These are phyloP conservation scores for Terrapene triunguis DNA, from an alignment of 2,113 vertebrate genomes.

Conservation along the genomic window DNA sequence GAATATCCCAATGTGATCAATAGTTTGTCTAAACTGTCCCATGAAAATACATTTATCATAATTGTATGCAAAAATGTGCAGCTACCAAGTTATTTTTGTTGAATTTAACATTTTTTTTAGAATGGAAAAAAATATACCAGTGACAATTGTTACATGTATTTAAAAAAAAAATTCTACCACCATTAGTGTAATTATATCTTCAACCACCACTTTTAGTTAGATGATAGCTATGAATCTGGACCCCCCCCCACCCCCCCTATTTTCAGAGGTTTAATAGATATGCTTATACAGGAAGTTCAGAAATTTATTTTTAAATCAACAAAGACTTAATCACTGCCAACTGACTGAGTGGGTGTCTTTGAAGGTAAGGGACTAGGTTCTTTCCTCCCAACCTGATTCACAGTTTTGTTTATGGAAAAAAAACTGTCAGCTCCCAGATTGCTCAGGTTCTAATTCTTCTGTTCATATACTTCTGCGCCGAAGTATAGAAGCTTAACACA, in stretches of 20 bases:
- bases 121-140: too few species aligned
- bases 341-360: background rate
- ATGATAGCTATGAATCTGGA: background rate
- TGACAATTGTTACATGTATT: background rate
- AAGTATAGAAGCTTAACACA: background rate
- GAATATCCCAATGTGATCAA: background rate
- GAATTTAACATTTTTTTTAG: background rate
- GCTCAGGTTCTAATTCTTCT: background rate
- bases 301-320: conserved; percentile 1
- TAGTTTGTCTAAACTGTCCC: background rate
- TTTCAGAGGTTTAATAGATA: background rate
- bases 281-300: background rate
- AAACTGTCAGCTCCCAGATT: background rate
- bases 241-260: background rate
- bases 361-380: background rate
- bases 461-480: background rate
- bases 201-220: background rate
- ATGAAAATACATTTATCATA: background rate
- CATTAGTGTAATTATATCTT: background rate
- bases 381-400: background rate
- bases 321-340: background rate
- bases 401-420: background rate
- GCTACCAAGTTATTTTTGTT: background rate
- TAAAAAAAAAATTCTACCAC: background rate
- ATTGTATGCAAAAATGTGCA: background rate